Evolutionary conservation across 53 echinoderm and acorn worm species (phyloP).

Genomic region (Holothuria scabra): DNA sequence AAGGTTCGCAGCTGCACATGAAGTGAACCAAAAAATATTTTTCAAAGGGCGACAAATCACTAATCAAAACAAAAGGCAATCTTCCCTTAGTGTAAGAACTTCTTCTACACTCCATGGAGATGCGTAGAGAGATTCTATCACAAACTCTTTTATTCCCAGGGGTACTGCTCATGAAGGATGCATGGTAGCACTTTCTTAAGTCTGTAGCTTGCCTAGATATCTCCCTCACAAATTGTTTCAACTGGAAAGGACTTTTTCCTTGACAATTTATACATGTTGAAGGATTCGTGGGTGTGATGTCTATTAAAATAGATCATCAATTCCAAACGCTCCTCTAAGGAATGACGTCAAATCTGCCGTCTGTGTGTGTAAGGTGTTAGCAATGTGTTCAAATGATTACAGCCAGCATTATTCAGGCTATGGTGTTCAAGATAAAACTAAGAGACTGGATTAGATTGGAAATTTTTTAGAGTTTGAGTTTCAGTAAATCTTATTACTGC

Average conservation of each 20-base stretch:
- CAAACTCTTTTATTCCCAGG: constrained; percentile 13
- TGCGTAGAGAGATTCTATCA: neutral
- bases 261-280: too few relatives aligned
- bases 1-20: constrained; percentile 23
- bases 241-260: neutral
- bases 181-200: neutral
- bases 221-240: constrained; percentile 23
- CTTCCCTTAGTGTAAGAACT: neutral
- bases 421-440: too few relatives aligned
- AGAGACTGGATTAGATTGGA: too few relatives aligned
- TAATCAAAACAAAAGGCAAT: constrained; percentile 26
- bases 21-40: constrained; percentile 30
- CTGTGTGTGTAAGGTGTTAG: constrained; percentile 6
- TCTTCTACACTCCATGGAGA: neutral
- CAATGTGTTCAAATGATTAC: neutral
- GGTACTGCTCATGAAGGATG: constrained; percentile 21
- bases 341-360: constrained; percentile 28
- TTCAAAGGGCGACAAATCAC: constrained; percentile 25
- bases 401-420: neutral
- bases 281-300: constrained; percentile 10
- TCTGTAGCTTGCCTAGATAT: too few relatives aligned
- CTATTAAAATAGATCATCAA: constrained; percentile 12
- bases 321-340: constrained; percentile 15
- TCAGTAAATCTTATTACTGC: too few relatives aligned
- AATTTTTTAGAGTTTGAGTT: too few relatives aligned